Base-by-base conservation (phyloP, 2,113 vertebrate genomes). In the Seriola dumerili region DNA sequence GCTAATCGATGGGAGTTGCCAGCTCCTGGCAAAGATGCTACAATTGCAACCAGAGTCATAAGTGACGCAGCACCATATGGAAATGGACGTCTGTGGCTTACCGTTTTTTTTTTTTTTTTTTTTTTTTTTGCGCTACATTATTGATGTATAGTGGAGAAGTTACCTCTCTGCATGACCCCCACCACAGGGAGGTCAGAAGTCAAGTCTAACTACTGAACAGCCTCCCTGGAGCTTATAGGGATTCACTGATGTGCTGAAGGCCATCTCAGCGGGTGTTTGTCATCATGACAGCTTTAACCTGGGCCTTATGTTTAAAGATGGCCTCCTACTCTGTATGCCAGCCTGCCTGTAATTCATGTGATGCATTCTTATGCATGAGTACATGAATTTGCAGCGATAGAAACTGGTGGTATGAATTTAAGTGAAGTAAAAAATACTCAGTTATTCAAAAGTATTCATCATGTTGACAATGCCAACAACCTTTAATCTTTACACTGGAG, bases 1-100 rank as follows among this genome's bases (percentile, higher is more conserved):
- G 76, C 76, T 55, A 64, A 75, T 79, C 11, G 21, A 57, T 25
- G 38, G 68, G 57, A 85, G 58, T 46, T 83, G 80, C 85, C 85
- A 89, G 72, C 32, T 86, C 70, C 72, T 79, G 67, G 75, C 69
- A 67, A 70, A 40, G 42, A 80, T 73, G 77, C 72, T 65, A 74
- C 66, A 73, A 80, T 85, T 36, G 55, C 76, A 80, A 75, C 57
- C 19, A 14, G 17, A 67, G 61, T 86, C 48, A 83, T 4, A 63
- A 62, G 48, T 75, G 82, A 87, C 10, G 46, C 25, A 62, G 44
- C 57, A 62, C 32, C 72, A 81, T 63, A 74, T 81, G 86, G 55
- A 79, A 81, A 74, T 8, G 13, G 17, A 64, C 48, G 34, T 66
- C 36, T 78, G 61, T 40, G 57, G 68, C 7, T 77, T 16, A 8